Evolutionary conservation across 2,888 invertebrate genomes (phyloP), one percentile per base, ranked within the genome.

Genomic region (Linnaemya tessellans): DNA sequence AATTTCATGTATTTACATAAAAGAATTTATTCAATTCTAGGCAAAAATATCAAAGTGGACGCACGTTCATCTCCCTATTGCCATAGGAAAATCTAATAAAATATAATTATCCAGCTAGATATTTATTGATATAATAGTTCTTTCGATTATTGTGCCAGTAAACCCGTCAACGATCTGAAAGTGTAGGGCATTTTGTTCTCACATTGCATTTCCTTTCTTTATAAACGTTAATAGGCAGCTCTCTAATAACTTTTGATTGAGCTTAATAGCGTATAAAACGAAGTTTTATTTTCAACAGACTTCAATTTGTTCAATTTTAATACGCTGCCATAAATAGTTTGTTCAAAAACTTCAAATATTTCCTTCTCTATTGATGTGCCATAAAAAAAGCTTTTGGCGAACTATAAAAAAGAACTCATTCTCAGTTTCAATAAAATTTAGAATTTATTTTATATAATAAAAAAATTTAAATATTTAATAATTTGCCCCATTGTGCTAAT

Each of bases 381-480:
- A 73, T 80, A 65, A 80, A 80, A n/a, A 79, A 80, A 49, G 79
- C 79, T 80, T 80, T 80, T 80, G 80, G 80, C 80, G 65, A 71
- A 65, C 71, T 25, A 73, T 73, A 73, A 80, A 80, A 80, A 38
- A 11, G 9, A 13, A 22, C 73, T 46, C 9, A 46, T 74, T 25
- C 41, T 67, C 15, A 56, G 30, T 46, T 25, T 9, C 64, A 18
- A 38, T 75, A 51, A 30, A 77, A 46, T 56, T 67, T 22, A 9
- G 7, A 58, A 58, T 1, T n/a, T 22, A 5, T 38, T 56, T 77
- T 56, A 43, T 25, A 18, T 18, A 15, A 30, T n/a, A 51, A 62
- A 18, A 70, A 62, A 70, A 43, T n/a, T 67, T 62, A 62, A 67
- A 15, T 22, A 51, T 49, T 68, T 25, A 58, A 60, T 41, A 25